Conservation (phyloP, 2,113 vertebrate species). For the Peromyscus leucopus region DNA sequence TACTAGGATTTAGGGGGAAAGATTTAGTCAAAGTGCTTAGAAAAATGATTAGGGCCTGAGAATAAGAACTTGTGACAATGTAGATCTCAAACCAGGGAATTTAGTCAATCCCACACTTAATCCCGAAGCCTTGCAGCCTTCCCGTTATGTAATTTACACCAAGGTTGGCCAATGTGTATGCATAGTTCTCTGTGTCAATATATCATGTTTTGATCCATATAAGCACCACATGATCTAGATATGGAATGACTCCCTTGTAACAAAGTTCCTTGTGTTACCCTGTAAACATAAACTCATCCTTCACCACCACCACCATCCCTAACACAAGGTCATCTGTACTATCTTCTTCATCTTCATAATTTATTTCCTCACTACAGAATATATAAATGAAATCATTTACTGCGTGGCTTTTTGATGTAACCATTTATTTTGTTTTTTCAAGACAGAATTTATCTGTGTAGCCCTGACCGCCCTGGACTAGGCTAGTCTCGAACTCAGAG, state of each 20-base stretch:
- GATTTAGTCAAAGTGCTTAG: neutral
- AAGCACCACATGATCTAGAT: neutral
- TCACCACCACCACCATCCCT: neutral
- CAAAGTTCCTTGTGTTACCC: neutral
- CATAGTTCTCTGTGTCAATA: neutral
- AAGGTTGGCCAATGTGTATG: neutral
- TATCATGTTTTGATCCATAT: neutral
- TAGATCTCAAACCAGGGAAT: neutral
- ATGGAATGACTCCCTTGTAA: neutral
- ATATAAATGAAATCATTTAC: neutral
- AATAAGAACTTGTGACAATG: slow-evolving; percentile 2
- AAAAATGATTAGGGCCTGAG: neutral
- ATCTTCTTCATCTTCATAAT: neutral
- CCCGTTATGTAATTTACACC: neutral
- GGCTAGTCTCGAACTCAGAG: neutral
- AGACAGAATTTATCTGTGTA: neutral
- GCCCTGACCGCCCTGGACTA: neutral
- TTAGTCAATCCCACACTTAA: neutral
- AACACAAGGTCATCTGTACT: neutral
- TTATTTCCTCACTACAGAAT: slow-evolving; percentile 4
- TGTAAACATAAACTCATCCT: neutral
- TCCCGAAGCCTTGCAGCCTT: neutral
- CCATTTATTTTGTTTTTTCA: neutral
- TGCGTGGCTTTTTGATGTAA: neutral
- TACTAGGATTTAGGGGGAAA: neutral